A percentile compares a stretch with the other conserved stretches of the same genome.
Evolutionary conservation across 2,113 vertebrate species (phyloP).

Genomic region (Neodontobutis hainanensis): DNA sequence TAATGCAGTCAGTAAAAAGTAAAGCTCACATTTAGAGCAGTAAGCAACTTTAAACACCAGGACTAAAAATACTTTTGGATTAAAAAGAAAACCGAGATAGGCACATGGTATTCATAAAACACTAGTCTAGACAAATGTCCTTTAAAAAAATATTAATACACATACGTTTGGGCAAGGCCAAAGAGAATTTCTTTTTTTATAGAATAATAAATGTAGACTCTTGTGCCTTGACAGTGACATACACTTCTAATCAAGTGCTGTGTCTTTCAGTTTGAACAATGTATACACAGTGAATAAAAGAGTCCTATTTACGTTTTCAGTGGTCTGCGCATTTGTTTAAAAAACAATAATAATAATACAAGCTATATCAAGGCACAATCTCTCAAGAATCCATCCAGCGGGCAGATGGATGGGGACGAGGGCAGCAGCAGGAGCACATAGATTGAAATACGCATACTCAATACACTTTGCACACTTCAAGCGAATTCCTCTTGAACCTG

Average conservation of each 20-base stretch:
- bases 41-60: too few species aligned
- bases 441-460: conserved; percentile 21
- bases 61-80: too few species aligned
- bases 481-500: conserved; percentile 42
- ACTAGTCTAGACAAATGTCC: background rate
- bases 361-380: conserved; percentile 6
- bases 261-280: conserved; percentile 27
- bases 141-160: conserved; percentile 8
- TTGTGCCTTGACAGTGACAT: background rate
- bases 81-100: too few species aligned
- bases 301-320: background rate
- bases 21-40: too few species aligned
- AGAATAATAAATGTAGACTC: conserved; percentile 3
- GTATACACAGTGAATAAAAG: background rate
- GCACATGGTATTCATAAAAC: background rate
- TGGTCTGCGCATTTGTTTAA: conserved; percentile 2
- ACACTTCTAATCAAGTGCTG: background rate
- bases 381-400: background rate
- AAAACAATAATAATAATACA: conserved; percentile 8
- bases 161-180: background rate
- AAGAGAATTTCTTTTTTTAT: background rate
- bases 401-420: background rate
- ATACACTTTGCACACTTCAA: conserved; percentile 39
- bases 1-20: too few species aligned
- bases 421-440: conserved; percentile 11